Evolutionary conservation across 2,113 vertebrate genomes (phyloP).

Genomic region (Setophaga petechia): DNA sequence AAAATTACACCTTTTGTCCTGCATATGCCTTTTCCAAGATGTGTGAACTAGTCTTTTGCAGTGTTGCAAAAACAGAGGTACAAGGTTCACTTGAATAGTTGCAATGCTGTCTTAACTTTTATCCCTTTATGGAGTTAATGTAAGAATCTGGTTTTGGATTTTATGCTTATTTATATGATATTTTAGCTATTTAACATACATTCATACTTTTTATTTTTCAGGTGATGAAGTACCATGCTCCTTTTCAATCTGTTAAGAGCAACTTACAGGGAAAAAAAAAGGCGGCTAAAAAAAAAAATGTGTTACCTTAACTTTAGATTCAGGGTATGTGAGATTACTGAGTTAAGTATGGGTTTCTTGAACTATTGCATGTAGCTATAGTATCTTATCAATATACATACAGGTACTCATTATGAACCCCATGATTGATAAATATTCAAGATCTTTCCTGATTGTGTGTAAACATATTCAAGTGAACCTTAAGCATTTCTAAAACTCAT

Average conservation of each 20-base stretch:
- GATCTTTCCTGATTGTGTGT: neutral
- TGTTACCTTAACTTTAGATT: neutral
- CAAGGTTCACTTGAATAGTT: slow-evolving; percentile 43
- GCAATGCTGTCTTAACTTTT: slow-evolving; percentile 25
- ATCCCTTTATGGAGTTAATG: neutral
- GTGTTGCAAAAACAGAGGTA: neutral
- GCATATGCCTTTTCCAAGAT: slow-evolving; percentile 6
- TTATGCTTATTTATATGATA: neutral
- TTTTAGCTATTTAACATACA: neutral
- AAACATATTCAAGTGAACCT: slow-evolving; percentile 34
- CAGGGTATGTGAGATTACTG: neutral
- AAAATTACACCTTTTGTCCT: neutral
- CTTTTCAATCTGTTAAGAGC: neutral
- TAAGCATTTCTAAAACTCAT: slow-evolving; percentile 24
- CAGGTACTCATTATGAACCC: neutral
- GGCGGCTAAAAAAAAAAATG: neutral
- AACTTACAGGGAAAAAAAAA: neutral
- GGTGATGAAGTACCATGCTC: neutral
- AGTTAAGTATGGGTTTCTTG: slow-evolving; percentile 3
- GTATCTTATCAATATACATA: neutral
- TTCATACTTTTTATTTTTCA: neutral
- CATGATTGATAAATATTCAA: neutral
- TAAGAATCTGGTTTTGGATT: neutral
- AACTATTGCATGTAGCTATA: neutral
- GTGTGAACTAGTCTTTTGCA: neutral